phyloP scores from a whole-genome alignment of 1,140 invertebrate genomes.

The Trichonephila inaurata region DNA sequence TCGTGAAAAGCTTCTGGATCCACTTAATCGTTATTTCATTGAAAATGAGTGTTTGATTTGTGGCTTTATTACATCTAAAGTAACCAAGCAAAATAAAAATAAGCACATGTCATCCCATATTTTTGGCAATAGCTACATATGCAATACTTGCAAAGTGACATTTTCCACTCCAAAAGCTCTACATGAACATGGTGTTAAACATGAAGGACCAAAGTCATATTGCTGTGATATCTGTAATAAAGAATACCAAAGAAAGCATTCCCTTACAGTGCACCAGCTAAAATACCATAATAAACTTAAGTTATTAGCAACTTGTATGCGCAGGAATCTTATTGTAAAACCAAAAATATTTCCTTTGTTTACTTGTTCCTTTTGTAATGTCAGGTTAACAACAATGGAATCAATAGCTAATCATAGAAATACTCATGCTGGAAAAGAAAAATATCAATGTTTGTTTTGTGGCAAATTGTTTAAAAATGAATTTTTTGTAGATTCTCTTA shows the following conservation, averaged over 20 bases:
- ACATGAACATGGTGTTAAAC: background rate
- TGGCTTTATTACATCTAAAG: slow-evolving; percentile 6
- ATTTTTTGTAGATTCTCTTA: background rate
- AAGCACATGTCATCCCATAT: slow-evolving; percentile 13
- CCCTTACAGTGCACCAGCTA: background rate
- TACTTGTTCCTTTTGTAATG: slow-evolving; percentile 12
- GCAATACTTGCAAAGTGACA: background rate
- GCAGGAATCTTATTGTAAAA: background rate
- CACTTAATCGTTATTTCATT: background rate
- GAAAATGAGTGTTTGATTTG: slow-evolving; percentile 43
- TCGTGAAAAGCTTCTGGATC: background rate
- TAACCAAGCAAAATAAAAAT: background rate
- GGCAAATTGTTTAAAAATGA: background rate
- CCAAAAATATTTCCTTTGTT: background rate
- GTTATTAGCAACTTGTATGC: background rate
- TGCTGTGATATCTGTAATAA: slow-evolving; percentile 2
- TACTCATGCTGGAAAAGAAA: background rate
- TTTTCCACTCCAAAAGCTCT: background rate
- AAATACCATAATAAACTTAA: background rate
- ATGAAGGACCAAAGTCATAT: background rate
- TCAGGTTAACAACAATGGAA: background rate
- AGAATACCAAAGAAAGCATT: slow-evolving; percentile 29
- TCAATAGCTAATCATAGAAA: background rate
- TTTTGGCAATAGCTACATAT: background rate
- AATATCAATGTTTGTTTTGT: slow-evolving; percentile 35